Evolutionary conservation across 2,113 vertebrate genomes (phyloP).

Genomic region (Ptilorrhoa leucosticta): DNA sequence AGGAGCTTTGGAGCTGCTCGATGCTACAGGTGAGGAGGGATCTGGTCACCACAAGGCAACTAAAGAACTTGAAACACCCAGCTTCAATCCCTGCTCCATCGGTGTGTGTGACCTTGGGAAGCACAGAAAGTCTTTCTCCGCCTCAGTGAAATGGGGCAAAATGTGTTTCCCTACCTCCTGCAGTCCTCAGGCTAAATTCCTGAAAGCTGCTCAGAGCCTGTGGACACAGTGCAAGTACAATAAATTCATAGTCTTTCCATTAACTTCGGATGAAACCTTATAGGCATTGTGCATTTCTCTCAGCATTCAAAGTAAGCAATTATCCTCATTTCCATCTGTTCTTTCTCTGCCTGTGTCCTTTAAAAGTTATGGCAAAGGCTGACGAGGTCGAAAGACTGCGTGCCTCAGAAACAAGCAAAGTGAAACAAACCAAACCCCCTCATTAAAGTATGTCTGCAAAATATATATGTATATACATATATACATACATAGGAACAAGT

Average conservation of each 20-base stretch:
- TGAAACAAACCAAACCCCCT: neutral
- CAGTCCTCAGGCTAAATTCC: neutral
- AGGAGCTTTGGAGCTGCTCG: neutral
- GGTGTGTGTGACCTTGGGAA: neutral
- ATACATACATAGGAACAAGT: no score
- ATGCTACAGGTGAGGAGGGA: neutral
- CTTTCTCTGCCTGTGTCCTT: neutral
- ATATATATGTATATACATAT: neutral
- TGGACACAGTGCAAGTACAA: neutral
- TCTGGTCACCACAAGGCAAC: neutral
- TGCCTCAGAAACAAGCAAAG: neutral
- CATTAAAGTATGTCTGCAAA: neutral
- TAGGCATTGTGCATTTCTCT: neutral
- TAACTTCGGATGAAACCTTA: conserved; percentile 31
- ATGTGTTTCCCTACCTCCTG: neutral
- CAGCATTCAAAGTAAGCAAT: neutral
- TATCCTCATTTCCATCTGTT: conserved; percentile 40
- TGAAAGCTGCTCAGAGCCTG: neutral
- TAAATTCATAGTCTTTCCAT: neutral
- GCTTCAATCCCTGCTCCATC: neutral
- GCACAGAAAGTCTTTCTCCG: neutral
- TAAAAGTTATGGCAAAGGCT: neutral
- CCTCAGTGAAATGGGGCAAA: neutral
- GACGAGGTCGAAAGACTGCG: neutral
- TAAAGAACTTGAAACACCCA: neutral